Conservation (phyloP, 2,797 vertebrate genomes). For the Microctenopoma stevenorrisi region DNA sequence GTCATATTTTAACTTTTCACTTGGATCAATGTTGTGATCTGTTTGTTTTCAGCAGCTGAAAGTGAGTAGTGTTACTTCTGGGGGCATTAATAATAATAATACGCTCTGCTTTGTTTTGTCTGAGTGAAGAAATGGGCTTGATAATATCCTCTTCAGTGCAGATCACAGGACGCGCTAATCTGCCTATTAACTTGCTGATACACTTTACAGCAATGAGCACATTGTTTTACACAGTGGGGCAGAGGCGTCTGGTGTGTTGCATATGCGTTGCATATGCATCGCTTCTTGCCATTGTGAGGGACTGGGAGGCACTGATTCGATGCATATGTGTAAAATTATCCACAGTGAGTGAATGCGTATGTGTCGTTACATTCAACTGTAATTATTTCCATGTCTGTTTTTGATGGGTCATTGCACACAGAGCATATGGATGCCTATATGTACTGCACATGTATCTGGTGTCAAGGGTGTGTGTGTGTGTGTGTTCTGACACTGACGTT, state of each 20-base stretch:
- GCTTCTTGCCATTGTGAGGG: conserved; percentile 53
- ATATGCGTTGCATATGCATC: conserved; percentile 66
- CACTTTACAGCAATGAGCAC: conserved; percentile 39
- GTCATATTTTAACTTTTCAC: conserved; percentile 24
- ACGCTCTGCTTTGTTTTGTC: conserved; percentile 66
- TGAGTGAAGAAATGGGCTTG: conserved; percentile 61
- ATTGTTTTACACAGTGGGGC: conserved; percentile 53
- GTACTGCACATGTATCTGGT: conserved; percentile 70
- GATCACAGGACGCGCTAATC: conserved; percentile 65
- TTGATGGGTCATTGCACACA: conserved; percentile 78
- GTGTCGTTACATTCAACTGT: conserved; percentile 70
- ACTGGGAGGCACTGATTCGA: conserved; percentile 69
- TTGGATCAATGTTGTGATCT: conserved; percentile 1
- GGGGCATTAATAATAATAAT: conserved; percentile 50
- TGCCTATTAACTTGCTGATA: conserved; percentile 72
- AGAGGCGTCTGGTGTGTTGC: conserved; percentile 55
- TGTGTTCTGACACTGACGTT: conserved; percentile 38
- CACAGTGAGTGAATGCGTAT: conserved; percentile 58
- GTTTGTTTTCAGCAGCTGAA: conserved; percentile 13
- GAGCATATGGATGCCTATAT: conserved; percentile 76
- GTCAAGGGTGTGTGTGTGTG: conserved; percentile 46
- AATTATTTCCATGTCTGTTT: conserved; percentile 81
- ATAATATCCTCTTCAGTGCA: conserved; percentile 60
- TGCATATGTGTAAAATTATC: conserved; percentile 79
- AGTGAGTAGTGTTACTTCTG: conserved; percentile 31